Evolutionary conservation across 2,797 vertebrate genomes (phyloP), one percentile per base, ranked within the genome.

Genomic region (Cryptoblepharus egeriae): DNA sequence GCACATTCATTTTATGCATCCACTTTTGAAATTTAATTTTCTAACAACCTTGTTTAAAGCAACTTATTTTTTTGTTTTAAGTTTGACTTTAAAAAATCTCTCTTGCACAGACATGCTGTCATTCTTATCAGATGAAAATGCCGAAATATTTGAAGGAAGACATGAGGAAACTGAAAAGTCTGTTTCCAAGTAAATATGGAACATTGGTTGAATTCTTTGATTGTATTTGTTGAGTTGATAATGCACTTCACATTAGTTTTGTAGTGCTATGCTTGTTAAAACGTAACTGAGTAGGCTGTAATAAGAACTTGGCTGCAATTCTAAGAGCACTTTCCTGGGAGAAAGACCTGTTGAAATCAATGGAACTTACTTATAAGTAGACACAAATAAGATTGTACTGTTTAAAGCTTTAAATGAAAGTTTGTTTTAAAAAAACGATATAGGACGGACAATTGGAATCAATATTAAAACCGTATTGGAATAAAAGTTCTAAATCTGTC

Each of bases 91-190:
- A 52, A 52, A 18, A 52, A 52, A 52, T 16, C 24, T 20, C 1
- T 77, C 37, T 64, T 77, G 55, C 30, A 26, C 24, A 87, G 85
- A 42, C 57, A 61, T 67, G n/a, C 61, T 75, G 18, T 57, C 57
- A 0, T 77, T 70, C 30, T 49, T 65, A 45, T 70, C 77, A 76
- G n/a, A 57, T 39, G 80, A 45, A 70, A 65, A 57, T 64, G 26
- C 35, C 49, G 55, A 75, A 39, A 37, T 69, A 58, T 57, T 77
- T 74, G 71, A 80, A 55, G 85, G 57, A 87, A 65, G 15, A 72
- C 15, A 32, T 49, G 73, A 58, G 35, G 45, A 65, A 39, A 39
- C 63, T 57, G 72, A 82, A 58, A 49, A 32, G 77, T 80, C 28
- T 32, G 58, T 72, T 71, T 39, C 32, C 42, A 55, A 18, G 20